Conservation (phyloP, 2,888 invertebrate species). For the Cordilura impudica region DNA sequence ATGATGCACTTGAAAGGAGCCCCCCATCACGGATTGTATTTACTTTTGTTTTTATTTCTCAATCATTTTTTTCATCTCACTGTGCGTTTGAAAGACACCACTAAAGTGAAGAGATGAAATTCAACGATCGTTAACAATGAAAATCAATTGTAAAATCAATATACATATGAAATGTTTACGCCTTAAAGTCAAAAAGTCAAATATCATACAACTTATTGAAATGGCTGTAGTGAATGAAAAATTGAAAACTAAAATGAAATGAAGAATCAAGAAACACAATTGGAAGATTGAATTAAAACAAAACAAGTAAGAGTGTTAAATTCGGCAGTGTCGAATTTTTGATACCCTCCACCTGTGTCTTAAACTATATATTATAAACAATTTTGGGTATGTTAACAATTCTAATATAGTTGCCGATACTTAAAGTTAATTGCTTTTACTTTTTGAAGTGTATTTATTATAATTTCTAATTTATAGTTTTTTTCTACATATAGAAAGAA, state of each 20-base stretch:
- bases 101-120: neutral
- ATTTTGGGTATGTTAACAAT: too few species aligned
- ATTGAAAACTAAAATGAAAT: neutral
- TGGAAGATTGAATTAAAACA: too few species aligned
- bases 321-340: too few species aligned
- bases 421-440: too few species aligned
- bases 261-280: neutral
- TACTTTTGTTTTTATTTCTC: neutral
- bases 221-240: conserved; percentile 3
- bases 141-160: conserved; percentile 37
- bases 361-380: too few species aligned
- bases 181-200: conserved; percentile 52
- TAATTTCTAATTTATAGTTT: too few species aligned
- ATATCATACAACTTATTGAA: conserved; percentile 28
- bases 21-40: neutral
- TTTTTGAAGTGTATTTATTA: too few species aligned
- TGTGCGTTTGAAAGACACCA: neutral
- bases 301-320: too few species aligned
- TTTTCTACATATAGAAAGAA: too few species aligned
- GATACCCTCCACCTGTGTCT: too few species aligned
- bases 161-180: conserved; percentile 39
- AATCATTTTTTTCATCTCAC: neutral
- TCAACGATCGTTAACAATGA: conserved; percentile 4
- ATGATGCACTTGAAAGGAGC: conserved; percentile 14
- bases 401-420: too few species aligned